Evolutionary conservation across 2,888 invertebrate genomes (phyloP), one percentile per base, ranked within the genome.

Genomic region (Drosophila monieri): DNA sequence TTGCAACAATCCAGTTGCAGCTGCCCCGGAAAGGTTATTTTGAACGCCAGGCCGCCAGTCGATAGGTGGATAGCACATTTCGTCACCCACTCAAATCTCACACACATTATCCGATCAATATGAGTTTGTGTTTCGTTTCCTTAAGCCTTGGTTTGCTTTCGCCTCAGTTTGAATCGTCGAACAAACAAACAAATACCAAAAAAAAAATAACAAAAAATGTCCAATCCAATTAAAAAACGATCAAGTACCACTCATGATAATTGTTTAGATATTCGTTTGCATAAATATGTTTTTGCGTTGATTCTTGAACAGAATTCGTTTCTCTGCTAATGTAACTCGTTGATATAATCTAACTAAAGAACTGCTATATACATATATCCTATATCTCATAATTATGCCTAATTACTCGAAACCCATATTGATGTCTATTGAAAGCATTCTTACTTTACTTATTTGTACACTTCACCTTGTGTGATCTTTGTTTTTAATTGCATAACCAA

Each of bases 401-500:
- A 57, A 51, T 41, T 62, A 59, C 51, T 83, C 73, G 54, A 69
- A 48, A 48, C 23, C 70, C 53, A 80, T 80, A 80, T 88, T 60
- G 84, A 88, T 84, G 88, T 84, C 71, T 87, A 78, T 69, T 72
- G 64, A 66, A 67, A 56, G 80, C 71, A 73, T 83, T 77, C 39
- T 51, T 64, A 67, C 65, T 44, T 57, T 74, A 68, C 51, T 53
- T 78, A 60, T 77, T 66, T 66, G 68, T 81, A 84, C 66, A 83
- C 62, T 67, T 58, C 80, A 80, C 61, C 54, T 47, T 41, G 77
- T 72, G 73, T 72, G 58, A 61, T 51, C 51, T 80, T 77, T 64
- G 53, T 74, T 77, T 78, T 68, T 48, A 69, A 74, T 80, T 80
- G 81, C 80, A 77, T 84, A 83, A 56, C 59, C 65, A 60, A 85